Evolutionary conservation across 2,888 invertebrate species (phyloP), one percentile per base, ranked within the genome.

Genomic region (Ennomos fuscantarius): DNA sequence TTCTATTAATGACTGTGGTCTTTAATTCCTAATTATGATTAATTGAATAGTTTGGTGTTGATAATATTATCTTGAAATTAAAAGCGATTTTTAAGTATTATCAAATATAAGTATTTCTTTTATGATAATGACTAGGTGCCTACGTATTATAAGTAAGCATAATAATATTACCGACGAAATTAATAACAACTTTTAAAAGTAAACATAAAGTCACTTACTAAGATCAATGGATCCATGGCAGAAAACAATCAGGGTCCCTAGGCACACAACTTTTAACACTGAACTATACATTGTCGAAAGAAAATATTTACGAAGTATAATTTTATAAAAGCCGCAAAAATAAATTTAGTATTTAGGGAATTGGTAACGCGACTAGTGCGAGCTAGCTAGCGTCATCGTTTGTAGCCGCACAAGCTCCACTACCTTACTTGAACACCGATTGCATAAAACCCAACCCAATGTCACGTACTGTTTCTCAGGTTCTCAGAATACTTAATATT

Each of bases 361-460:
- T 54, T 24, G n/a, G 13, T n/a, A 40, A 73, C 61, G 69, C 69
- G 70, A 68, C 71, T 68, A 67, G 47, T 63, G 51, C 59, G 52
- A 55, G 24, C 62, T 55, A 65, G 55, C 65, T 64, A 65, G 52
- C 68, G 60, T 66, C 63, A 69, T 73, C 69, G 69, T 73, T 71
- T 76, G 74, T 60, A 60, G 52, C 60, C 32, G 57, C 61, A 50
- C 54, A 62, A 59, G 60, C 63, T 63, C 53, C 37, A 63, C 57
- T 47, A 59, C 52, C 57, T 61, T 63, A 61, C 62, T 58, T 51
- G 57, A 63, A 47, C 56, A 36, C 43, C 42, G 75, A 79, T 83
- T 86, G 82, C 86, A 84, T 78, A 84, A 84, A 81, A 67, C 67
- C 46, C 59, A 68, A 50, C 68, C 65, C 74, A 87, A 86, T 85